Evolutionary conservation across 2,113 vertebrate species (phyloP), one percentile per base, ranked within the genome.

Genomic region (Holacanthus passer): DNA sequence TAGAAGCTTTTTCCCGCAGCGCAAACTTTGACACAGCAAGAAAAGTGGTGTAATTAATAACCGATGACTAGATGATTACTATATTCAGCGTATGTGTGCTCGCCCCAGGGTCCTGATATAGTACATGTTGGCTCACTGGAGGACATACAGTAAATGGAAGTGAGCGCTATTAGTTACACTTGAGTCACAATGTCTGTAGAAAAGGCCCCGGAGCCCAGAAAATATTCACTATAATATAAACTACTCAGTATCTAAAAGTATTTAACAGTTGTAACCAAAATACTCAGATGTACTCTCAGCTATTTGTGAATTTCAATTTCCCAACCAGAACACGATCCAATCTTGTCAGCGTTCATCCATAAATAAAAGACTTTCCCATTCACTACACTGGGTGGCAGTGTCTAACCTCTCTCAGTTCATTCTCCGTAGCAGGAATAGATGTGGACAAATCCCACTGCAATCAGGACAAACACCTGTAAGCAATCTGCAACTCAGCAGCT

Each of bases 331-430:
- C 45, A 52, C 35, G 53, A 11, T 60, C 37, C 31, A 29, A 39
- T 45, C 53, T 37, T 37, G 17, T 41, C 41, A 53, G 65, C 47
- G 58, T 31, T 45, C 11, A 47, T 22, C 37, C 4, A 45, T 17
- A 19, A n/a, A 48, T 22, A 52, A 6, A 37, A 64, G 19, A 47
- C 59, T n/a, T 73, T 63, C 63, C 37, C 14, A 12, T 71, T 70
- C 3, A 48, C 17, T 37, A 66, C 91, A 87, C 83, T 82, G 24
- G 90, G 73, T 84, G 92, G 91, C 90, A 89, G 58, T 91, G 77
- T 89, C 27, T 29, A 39, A 41, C 63, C 69, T 70, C 10, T 66
- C 6, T 62, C 20, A 71, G 4, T 32, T 39, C 37, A 10, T n/a
- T 47, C 31, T 82, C 17, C 56, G 3, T 20, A 56, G 22, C 12